Evolutionary conservation across 2,888 invertebrate genomes (phyloP).

Genomic region (Ormyrus thymus): DNA sequence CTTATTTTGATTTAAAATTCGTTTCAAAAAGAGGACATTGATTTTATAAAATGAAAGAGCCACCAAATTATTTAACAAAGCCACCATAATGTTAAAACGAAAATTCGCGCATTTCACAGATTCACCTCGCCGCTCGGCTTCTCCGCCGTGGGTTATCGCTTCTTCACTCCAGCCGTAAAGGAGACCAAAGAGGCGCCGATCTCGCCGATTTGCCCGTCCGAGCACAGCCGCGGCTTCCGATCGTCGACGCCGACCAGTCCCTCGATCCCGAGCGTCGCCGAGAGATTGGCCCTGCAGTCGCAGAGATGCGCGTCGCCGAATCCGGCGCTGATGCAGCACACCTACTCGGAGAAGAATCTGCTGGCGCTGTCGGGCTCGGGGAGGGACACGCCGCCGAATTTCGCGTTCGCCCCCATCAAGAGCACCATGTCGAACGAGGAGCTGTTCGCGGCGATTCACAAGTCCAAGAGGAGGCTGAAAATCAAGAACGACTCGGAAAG

Average conservation of each 20-base stretch:
- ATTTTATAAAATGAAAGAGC: too few relatives aligned
- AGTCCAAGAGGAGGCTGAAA: constrained; percentile 84
- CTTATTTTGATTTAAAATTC: too few relatives aligned
- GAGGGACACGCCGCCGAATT: constrained; percentile 65
- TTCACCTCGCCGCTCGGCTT: constrained; percentile 68
- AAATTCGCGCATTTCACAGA: constrained; percentile 55
- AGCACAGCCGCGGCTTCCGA: constrained; percentile 63
- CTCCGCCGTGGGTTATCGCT: constrained; percentile 70
- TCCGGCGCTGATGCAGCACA: constrained; percentile 51
- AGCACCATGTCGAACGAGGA: constrained; percentile 88
- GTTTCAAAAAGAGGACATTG: too few relatives aligned
- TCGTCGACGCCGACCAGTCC: constrained; percentile 66
- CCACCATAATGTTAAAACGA: too few relatives aligned
- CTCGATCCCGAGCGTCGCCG: constrained; percentile 65
- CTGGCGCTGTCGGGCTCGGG: constrained; percentile 59
- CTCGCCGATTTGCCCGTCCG: constrained; percentile 67
- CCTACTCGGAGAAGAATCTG: constrained; percentile 55
- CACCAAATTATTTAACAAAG: too few relatives aligned
- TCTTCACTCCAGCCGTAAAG: constrained; percentile 68
- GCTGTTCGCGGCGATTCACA: constrained; percentile 85
- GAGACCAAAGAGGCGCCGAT: constrained; percentile 60
- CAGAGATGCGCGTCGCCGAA: constrained; percentile 56
- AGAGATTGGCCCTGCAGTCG: constrained; percentile 64
- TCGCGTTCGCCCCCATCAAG: constrained; percentile 80
- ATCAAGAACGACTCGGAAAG: constrained; percentile 79